Percentiles rank a stretch among this genome's conserved stretches.
Evolutionary conservation across 2,888 invertebrate species (phyloP).

Genomic region (Synergus umbraculus): DNA sequence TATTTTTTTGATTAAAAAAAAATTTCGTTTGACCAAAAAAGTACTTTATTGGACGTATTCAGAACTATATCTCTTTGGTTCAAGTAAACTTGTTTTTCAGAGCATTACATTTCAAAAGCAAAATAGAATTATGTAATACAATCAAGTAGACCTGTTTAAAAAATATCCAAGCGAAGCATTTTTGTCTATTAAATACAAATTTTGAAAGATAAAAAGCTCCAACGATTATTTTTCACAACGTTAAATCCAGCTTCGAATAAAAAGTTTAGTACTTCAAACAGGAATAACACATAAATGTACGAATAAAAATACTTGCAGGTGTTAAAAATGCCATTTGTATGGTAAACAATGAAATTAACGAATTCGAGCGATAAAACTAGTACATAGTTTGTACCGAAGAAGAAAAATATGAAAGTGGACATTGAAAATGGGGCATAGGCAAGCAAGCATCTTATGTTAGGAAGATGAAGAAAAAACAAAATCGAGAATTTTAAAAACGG

Average conservation of each 20-base stretch:
- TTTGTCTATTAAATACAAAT: background rate
- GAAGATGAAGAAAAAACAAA: slow-evolving; percentile 49
- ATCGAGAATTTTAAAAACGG: slow-evolving; percentile 56
- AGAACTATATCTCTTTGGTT: no score
- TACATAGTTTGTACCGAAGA: background rate
- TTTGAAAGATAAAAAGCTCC: no score
- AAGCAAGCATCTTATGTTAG: slow-evolving; percentile 39
- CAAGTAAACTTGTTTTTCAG: no score
- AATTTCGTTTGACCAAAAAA: no score
- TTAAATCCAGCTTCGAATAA: background rate
- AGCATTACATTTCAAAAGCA: background rate
- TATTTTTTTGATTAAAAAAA: no score
- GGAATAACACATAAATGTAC: background rate
- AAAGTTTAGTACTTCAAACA: background rate
- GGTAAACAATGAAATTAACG: background rate
- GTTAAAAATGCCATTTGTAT: background rate
- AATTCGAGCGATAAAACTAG: slow-evolving; percentile 12
- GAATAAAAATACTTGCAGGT: background rate
- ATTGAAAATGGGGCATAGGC: slow-evolving; percentile 34
- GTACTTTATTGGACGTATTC: no score
- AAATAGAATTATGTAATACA: no score
- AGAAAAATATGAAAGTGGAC: slow-evolving; percentile 19
- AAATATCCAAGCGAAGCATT: background rate
- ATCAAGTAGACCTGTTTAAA: background rate
- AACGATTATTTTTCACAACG: background rate